Evolutionary conservation across 2,888 invertebrate species (phyloP).

Genomic region (Drosophila lutescens): DNA sequence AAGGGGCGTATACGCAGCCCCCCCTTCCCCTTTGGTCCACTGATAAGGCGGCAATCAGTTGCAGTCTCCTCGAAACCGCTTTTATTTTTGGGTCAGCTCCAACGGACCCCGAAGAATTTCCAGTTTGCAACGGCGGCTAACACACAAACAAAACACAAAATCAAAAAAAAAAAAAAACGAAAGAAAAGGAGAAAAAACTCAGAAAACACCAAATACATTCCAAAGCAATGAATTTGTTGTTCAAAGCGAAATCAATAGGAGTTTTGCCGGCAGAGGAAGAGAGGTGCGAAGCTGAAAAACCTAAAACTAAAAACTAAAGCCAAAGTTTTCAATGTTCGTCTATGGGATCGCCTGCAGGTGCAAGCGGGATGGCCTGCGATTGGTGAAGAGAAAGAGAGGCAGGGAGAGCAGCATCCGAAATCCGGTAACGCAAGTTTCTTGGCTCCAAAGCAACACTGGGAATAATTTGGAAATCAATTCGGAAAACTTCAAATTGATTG

Average conservation of each 20-base stretch:
- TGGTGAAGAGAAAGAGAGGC: background rate
- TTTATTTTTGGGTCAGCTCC: slow-evolving; percentile 66
- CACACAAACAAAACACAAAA: slow-evolving; percentile 13
- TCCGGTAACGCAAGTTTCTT: slow-evolving; percentile 80
- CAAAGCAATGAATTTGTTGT: slow-evolving; percentile 65
- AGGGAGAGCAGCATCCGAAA: slow-evolving; percentile 68
- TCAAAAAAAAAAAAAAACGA: background rate
- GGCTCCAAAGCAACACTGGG: slow-evolving; percentile 42
- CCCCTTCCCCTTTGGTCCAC: background rate
- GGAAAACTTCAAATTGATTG: background rate
- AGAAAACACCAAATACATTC: slow-evolving; percentile 56
- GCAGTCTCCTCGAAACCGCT: slow-evolving; percentile 20
- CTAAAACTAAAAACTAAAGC: slow-evolving; percentile 31
- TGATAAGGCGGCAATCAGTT: slow-evolving; percentile 28
- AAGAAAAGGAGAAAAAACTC: slow-evolving; percentile 1
- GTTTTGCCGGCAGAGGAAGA: slow-evolving; percentile 29
- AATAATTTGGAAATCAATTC: background rate
- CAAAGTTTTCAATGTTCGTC: slow-evolving; percentile 41
- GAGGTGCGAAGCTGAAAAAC: slow-evolving; percentile 32
- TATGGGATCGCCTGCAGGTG: slow-evolving; percentile 30
- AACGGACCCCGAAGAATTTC: slow-evolving; percentile 66
- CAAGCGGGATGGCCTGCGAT: slow-evolving; percentile 4
- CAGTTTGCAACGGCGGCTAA: slow-evolving; percentile 57
- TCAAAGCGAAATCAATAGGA: slow-evolving; percentile 72
- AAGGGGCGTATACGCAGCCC: slow-evolving; percentile 34